Evolutionary conservation across 2,888 invertebrate species (phyloP), one percentile per base, ranked within the genome.

Genomic region (Capitulum mitella): DNA sequence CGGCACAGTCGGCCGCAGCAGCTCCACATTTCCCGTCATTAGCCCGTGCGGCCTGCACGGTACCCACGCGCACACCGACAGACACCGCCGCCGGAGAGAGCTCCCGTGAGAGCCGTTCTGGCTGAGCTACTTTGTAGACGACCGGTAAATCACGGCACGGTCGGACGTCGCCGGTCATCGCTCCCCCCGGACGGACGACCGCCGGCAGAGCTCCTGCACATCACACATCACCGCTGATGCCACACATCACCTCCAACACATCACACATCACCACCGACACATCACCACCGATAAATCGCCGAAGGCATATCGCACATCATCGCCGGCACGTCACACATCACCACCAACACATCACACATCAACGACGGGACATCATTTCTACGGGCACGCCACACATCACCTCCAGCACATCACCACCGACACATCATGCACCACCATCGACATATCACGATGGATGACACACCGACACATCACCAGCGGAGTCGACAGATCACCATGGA

Each of bases 21-120:
- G 64, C 58, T 58, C 64, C 64, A 16, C 64, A 64, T 32, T 64
- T 29, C 10, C 64, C 64, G 64, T 34, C 64, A 64, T 64, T 64
- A 64, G 19, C 29, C 29, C 12, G 14, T 8, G 29, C 34, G 19
- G 34, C n/a, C 64, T 64, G 64, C 64, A 64, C 64, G 34, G 64
- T 19, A 64, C 64, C 51, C 64, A 64, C 64, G 64, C 8, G 19
- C 51, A 26, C 22, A 51, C 51, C 51, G 22, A 26, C 58, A 29
- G 29, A 51, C 58, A 10, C 34, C 64, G 34, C 64, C 19, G 19
- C 64, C 64, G 64, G 64, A 64, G 64, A 64, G 64, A 64, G 64
- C 64, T 34, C 34, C 34, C 16, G 64, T 29, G 64, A 34, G 64
- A 32, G 19, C 64, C 64, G 34, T 34, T 64, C 64, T 16, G 64